Evolutionary conservation across 2,888 invertebrate species (phyloP).

Genomic region (Lomographa bimaculata): DNA sequence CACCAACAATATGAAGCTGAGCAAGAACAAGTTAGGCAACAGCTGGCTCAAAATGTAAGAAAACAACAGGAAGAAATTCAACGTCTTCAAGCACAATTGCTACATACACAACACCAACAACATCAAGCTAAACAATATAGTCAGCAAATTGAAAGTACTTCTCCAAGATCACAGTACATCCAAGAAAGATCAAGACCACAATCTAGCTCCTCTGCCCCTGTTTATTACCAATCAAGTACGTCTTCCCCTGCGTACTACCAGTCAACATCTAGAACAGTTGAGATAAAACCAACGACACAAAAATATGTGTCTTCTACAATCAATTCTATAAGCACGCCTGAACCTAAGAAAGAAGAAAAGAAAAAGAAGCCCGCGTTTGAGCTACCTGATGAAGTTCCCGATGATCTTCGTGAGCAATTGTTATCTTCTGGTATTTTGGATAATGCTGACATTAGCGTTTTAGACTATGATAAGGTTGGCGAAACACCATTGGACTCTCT

Average conservation of each 20-base stretch:
- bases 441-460: constrained; percentile 93
- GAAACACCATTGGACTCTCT: constrained; percentile 92
- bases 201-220: constrained; percentile 58
- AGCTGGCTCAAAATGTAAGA: constrained; percentile 73
- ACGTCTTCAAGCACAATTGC: constrained; percentile 68
- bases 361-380: constrained; percentile 82
- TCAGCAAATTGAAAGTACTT: constrained; percentile 59
- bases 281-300: constrained; percentile 78
- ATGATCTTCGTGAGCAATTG: constrained; percentile 92
- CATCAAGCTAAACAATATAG: constrained; percentile 51
- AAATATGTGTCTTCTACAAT: constrained; percentile 75
- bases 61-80: constrained; percentile 81
- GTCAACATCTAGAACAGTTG: constrained; percentile 70
- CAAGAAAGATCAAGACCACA: constrained; percentile 68
- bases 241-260: constrained; percentile 65
- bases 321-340: constrained; percentile 72
- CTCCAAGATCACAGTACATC: constrained; percentile 65
- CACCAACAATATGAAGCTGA: constrained; percentile 67
- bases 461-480: constrained; percentile 95
- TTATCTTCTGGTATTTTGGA: constrained; percentile 93
- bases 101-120: constrained; percentile 64
- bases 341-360: constrained; percentile 77
- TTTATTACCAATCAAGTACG: constrained; percentile 66
- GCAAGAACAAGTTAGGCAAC: constrained; percentile 68
- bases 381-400: constrained; percentile 94